Conservation (phyloP, 1,140 invertebrate genomes). For the Anoplophora glabripennis region DNA sequence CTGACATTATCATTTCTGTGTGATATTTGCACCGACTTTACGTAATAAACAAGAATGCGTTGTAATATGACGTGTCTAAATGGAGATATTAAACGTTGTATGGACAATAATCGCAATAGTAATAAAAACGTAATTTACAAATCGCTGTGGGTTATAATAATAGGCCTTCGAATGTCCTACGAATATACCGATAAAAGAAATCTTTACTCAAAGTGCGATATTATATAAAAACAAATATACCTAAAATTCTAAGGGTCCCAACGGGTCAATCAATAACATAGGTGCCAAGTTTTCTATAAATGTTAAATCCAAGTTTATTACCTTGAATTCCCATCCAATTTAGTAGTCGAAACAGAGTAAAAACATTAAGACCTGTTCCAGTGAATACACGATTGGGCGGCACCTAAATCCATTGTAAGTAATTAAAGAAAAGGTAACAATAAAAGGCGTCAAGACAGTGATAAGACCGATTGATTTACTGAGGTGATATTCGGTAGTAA, state of each 20-base stretch:
- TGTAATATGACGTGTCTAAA: no score
- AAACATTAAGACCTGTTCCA: slow-evolving; percentile 9
- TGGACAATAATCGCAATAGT: no score
- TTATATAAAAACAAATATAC: no score
- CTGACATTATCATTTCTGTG: no score
- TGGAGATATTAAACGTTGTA: no score
- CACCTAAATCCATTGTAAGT: slow-evolving; percentile 18
- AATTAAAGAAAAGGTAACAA: slow-evolving; percentile 41
- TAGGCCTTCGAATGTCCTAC: no score
- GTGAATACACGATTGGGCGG: background rate
- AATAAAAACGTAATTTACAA: no score
- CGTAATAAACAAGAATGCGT: no score
- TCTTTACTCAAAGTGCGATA: no score
- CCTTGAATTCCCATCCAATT: slow-evolving; percentile 22
- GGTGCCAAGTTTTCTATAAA: slow-evolving; percentile 35
- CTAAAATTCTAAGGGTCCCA: slow-evolving; percentile 4
- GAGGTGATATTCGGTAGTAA: slow-evolving; percentile 36
- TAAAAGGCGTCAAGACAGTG: slow-evolving; percentile 33
- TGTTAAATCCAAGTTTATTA: slow-evolving; percentile 34
- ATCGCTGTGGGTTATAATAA: no score
- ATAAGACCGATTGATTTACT: slow-evolving; percentile 40
- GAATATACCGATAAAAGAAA: no score
- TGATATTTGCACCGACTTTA: no score
- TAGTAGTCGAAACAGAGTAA: slow-evolving; percentile 9
- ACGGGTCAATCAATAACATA: slow-evolving; percentile 26